These are phyloP conservation scores for Penaeus japonicus DNA, from an alignment of 1,140 invertebrate species.

Conservation along the genomic window DNA sequence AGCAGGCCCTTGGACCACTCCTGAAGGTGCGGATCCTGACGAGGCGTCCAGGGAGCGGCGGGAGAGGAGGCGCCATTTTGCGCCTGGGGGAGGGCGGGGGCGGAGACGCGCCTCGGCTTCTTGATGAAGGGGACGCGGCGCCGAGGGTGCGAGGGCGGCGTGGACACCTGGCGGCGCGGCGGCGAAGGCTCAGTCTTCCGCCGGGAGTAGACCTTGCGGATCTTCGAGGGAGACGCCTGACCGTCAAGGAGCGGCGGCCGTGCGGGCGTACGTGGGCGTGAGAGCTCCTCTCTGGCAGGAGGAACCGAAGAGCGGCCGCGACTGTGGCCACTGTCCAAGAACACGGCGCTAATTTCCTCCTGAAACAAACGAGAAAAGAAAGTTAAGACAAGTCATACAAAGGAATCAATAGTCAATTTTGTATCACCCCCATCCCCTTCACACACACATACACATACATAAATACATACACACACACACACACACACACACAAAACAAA, in stretches of 20 bases:
- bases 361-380: conserved; percentile 18
- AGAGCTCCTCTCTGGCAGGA: background rate
- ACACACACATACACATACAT: too few relatives aligned
- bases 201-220: conserved; percentile 30
- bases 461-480: too few relatives aligned
- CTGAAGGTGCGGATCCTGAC: conserved; percentile 39
- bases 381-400: background rate
- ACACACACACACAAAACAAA: too few relatives aligned
- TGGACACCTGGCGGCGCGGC: background rate
- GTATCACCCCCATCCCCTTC: too few relatives aligned
- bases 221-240: conserved; percentile 19
- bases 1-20: conserved; percentile 48
- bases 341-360: conserved; percentile 59
- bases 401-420: background rate
- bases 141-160: conserved; percentile 10
- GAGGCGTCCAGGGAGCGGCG: background rate
- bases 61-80: background rate
- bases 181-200: background rate
- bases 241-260: conserved; percentile 33
- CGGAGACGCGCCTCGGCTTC: conserved; percentile 41
- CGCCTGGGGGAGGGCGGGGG: conserved; percentile 13
- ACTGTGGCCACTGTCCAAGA: conserved; percentile 14
- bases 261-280: conserved; percentile 29
- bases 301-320: background rate
- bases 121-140: conserved; percentile 24